These are phyloP conservation scores for Apocheima hispidaria DNA, from an alignment of 2,888 invertebrate genomes.

Conservation along the genomic window DNA sequence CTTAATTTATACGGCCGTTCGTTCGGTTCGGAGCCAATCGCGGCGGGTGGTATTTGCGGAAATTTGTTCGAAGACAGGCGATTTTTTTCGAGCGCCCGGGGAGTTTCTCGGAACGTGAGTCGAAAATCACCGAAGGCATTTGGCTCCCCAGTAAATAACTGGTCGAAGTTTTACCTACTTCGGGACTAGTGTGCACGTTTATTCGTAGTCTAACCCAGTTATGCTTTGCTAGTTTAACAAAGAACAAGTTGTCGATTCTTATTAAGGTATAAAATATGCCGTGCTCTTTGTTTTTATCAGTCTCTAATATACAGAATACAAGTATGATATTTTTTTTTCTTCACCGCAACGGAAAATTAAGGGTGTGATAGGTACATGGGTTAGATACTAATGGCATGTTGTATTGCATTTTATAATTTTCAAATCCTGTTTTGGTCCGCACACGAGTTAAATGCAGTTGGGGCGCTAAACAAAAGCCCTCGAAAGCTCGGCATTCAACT, in stretches of 20 bases:
- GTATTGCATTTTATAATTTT: too few relatives aligned
- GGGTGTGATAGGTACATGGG: too few relatives aligned
- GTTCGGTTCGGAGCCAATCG: slow-evolving; percentile 62
- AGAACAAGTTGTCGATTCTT: slow-evolving; percentile 1
- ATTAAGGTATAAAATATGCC: too few relatives aligned
- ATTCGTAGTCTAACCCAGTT: slow-evolving; percentile 26
- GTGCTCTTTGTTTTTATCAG: too few relatives aligned
- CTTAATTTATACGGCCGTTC: slow-evolving; percentile 69
- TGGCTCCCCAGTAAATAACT: slow-evolving; percentile 52
- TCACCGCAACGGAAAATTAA: too few relatives aligned
- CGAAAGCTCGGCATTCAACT: too few relatives aligned
- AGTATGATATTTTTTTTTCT: too few relatives aligned
- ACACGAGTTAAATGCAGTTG: too few relatives aligned
- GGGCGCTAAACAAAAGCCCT: too few relatives aligned
- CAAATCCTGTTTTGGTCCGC: too few relatives aligned
- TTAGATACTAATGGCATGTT: too few relatives aligned
- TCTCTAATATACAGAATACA: too few relatives aligned
- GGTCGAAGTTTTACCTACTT: slow-evolving; percentile 45
- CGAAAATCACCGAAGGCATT: slow-evolving; percentile 59
- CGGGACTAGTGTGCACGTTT: slow-evolving; percentile 29
- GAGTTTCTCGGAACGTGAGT: slow-evolving; percentile 61
- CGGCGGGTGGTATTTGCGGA: slow-evolving; percentile 61
- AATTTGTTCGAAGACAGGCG: slow-evolving; percentile 68
- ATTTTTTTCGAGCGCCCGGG: slow-evolving; percentile 63
- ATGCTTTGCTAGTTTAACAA: slow-evolving; percentile 17